Base-by-base conservation (phyloP, 2,888 invertebrate genomes). In the Orthonevra nobilis region DNA sequence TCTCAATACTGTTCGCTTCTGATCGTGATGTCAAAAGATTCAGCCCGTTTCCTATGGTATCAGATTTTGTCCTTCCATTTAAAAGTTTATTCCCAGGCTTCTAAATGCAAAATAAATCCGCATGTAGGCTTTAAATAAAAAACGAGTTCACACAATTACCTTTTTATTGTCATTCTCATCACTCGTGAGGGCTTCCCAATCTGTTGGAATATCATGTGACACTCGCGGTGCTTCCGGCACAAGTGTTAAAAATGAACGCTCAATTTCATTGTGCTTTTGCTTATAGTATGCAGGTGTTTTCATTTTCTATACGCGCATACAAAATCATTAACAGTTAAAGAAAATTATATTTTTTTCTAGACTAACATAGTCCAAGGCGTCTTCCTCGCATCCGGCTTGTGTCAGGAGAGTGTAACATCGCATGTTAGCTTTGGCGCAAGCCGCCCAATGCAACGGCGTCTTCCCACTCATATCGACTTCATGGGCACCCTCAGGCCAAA, bases 361-460 rank as follows among this genome's bases (percentile, higher is more conserved):
- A 40, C 92, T 91, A 90, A 97, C 97, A 88, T 94, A 94, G 88
- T 98, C 97, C 34, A 94, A 89, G 61, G 92, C 91, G 81, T 93
- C 93, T 88, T 96, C 95, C 84, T 96, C 96, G 14, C 96, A 96
- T 23, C 97, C 97, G 17, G 94, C 91, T 82, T 92, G 92, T 26
- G 95, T 91, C 7, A 98, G 91, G 60, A 94, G 92, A 84, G 94
- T 92, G 85, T 93, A 97, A 84, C 94, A 93, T 82, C 93, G 91
- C 81, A 92, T 93, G 58, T 94, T 94, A 84, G 96, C 96, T 86
- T 94, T 94, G 17, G 93, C 90, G 9, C 94, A 91, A 1, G 96
- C 95, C 0, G 97, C 95, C 89, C 96, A 97, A 89, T 97, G 97
- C 46, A 97, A 89, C 0, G 97, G 94, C 0, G 96, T 96, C 82